These are phyloP conservation scores for Tupaia chinensis DNA, from an alignment of 2,113 vertebrate genomes.

Conservation along the genomic window DNA sequence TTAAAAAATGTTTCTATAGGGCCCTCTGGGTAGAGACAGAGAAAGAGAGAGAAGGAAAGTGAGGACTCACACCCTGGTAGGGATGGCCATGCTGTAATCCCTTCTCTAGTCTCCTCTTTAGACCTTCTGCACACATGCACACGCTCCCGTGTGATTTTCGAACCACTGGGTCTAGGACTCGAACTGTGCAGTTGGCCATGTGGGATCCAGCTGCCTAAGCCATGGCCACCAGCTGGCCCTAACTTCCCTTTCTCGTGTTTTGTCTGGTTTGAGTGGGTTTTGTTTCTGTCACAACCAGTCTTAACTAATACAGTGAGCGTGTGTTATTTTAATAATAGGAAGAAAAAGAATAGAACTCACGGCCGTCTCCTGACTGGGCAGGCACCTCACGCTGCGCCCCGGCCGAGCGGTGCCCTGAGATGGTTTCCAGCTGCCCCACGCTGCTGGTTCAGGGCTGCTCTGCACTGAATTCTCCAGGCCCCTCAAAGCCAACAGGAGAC, in stretches of 20 bases:
- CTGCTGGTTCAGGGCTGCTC: neutral
- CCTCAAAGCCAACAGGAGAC: neutral
- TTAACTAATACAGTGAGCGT: neutral
- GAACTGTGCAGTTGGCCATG: too few species aligned
- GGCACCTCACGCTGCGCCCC: accelerated
- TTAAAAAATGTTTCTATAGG: too few species aligned
- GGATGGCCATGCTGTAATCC: too few species aligned
- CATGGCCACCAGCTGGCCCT: too few species aligned
- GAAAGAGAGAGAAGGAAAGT: too few species aligned
- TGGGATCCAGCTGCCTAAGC: too few species aligned
- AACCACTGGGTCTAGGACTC: too few species aligned
- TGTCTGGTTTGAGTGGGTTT: neutral
- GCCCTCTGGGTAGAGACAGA: too few species aligned
- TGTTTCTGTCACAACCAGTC: neutral
- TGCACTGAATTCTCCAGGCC: neutral
- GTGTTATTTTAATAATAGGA: neutral
- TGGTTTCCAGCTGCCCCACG: neutral
- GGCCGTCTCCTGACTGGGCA: neutral
- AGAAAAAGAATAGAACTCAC: neutral
- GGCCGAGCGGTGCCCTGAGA: accelerated
- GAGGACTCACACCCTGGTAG: too few species aligned
- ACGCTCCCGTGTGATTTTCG: too few species aligned
- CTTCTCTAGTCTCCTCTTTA: too few species aligned
- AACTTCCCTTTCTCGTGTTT: neutral
- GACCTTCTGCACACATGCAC: too few species aligned